Percentiles rank a stretch among this genome's conserved stretches.
phyloP scores from a whole-genome alignment of 2,797 vertebrate genomes.

The Rhyacichthys aspro region DNA sequence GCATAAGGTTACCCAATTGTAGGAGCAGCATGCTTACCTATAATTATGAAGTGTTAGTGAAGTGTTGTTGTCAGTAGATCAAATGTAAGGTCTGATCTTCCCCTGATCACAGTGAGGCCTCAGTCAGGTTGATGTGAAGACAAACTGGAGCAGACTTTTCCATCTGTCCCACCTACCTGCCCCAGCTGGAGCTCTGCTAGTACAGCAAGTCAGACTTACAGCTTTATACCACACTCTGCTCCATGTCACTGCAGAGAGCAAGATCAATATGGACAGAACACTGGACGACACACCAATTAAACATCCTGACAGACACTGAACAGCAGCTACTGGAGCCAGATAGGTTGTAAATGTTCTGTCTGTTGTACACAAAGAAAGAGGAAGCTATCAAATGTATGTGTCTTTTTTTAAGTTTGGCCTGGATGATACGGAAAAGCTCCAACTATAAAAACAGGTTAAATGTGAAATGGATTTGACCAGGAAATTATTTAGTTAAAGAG shows the following conservation, averaged over 20 bases:
- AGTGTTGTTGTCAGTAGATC: no score
- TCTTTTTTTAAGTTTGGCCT: no score
- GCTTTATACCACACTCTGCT: constrained; percentile 20
- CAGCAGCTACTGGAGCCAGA: constrained; percentile 24
- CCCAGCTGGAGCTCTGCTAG: constrained; percentile 47
- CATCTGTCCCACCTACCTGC: constrained; percentile 62
- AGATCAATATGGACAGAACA: constrained; percentile 46
- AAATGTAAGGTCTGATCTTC: no score
- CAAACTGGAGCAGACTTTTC: constrained; percentile 66
- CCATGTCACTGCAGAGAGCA: constrained; percentile 11
- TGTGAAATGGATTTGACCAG: no score
- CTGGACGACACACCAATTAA: constrained; percentile 32
- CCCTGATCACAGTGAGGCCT: constrained; percentile 1
- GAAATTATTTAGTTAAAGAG: no score
- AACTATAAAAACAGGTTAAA: no score
- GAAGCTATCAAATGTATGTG: no score
- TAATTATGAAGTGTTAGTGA: not conserved
- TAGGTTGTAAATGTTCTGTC: no score
- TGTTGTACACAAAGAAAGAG: no score
- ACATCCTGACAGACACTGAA: not conserved
- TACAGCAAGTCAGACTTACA: constrained; percentile 39
- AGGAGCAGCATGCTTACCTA: no score
- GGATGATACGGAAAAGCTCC: no score
- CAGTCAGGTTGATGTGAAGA: constrained; percentile 47
- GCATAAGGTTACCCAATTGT: no score